These are phyloP conservation scores for Zophobas atratus DNA, from an alignment of 1,140 invertebrate species.

Conservation along the genomic window DNA sequence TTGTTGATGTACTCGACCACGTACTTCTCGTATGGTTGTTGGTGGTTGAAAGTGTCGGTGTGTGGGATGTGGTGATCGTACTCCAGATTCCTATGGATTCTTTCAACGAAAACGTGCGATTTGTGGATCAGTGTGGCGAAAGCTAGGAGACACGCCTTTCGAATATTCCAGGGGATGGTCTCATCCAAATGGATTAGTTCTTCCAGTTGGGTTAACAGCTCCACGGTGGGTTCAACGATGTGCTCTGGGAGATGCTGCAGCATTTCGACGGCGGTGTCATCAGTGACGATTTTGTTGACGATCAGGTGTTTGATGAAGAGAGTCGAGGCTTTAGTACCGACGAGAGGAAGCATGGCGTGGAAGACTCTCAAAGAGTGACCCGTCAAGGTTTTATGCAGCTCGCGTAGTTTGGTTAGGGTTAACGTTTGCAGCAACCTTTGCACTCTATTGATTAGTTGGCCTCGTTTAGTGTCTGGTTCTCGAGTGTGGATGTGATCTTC, in stretches of 20 bases:
- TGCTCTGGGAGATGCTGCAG: conserved; percentile 66
- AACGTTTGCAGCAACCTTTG: conserved; percentile 62
- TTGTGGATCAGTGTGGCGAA: conserved; percentile 67
- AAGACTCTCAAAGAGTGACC: conserved; percentile 63
- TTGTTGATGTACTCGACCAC: conserved; percentile 56
- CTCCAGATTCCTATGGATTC: not conserved
- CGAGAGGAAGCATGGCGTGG: conserved; percentile 66
- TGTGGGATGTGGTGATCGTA: conserved; percentile 16
- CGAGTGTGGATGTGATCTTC: conserved; percentile 65
- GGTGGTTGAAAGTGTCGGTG: not conserved
- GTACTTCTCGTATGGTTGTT: conserved; percentile 53
- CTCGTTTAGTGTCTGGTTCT: conserved; percentile 64
- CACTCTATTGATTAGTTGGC: conserved; percentile 64
- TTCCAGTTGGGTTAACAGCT: conserved; percentile 66
- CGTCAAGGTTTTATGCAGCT: conserved; percentile 60
- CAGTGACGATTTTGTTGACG: conserved; percentile 59
- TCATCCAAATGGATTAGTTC: conserved; percentile 60
- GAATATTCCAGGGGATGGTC: conserved; percentile 56
- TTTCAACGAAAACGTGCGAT: conserved; percentile 27
- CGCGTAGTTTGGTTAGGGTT: conserved; percentile 60
- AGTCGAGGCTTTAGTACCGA: conserved; percentile 67
- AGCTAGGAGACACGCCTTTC: conserved; percentile 64
- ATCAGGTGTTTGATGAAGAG: conserved; percentile 66
- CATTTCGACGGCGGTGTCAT: conserved; percentile 60
- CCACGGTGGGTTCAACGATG: conserved; percentile 63